Evolutionary conservation across 2,888 invertebrate species (phyloP).

Genomic region (Slavum lentiscoides): DNA sequence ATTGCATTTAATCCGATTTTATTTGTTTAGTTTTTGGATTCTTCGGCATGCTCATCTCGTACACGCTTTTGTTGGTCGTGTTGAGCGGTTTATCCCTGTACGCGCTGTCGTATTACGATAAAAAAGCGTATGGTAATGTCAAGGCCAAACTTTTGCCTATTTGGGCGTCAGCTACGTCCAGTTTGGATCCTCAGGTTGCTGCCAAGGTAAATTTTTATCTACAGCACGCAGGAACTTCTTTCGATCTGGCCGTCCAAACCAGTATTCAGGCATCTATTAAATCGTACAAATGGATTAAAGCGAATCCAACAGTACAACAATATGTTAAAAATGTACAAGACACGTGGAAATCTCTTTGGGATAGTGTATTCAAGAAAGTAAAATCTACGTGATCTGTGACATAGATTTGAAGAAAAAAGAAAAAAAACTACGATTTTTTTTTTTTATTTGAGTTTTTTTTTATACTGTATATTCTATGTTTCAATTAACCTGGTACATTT

Average conservation of each 20-base stretch:
- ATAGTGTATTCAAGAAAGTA: conserved; percentile 48
- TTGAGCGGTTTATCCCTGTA: conserved; percentile 31
- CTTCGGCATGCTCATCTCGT: conserved; percentile 41
- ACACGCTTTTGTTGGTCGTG: conserved; percentile 22
- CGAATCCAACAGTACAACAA: conserved; percentile 46
- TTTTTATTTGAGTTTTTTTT: conserved; percentile 6
- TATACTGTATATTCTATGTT: conserved; percentile 18
- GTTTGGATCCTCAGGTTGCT: conserved; percentile 42
- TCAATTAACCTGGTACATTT: conserved; percentile 27
- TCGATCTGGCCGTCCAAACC: conserved; percentile 25
- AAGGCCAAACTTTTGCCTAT: conserved; percentile 36
- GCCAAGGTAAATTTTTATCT: conserved; percentile 42
- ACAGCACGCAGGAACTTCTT: conserved; percentile 34
- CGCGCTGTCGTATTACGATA: conserved; percentile 44
- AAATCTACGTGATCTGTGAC: conserved; percentile 42
- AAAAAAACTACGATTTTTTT: not conserved
- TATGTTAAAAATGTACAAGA: conserved; percentile 39
- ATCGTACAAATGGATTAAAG: conserved; percentile 45
- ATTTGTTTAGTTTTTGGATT: conserved; percentile 46
- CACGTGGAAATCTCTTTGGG: conserved; percentile 32
- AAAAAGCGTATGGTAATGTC: conserved; percentile 41
- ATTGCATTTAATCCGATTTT: not conserved
- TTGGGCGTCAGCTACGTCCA: conserved; percentile 39
- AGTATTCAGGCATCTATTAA: conserved; percentile 44
- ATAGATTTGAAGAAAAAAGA: conserved; percentile 12